A percentile compares a stretch with the other conserved stretches of the same genome.
These are phyloP conservation scores for Crossocerus cetratus DNA, from an alignment of 2,888 invertebrate species.

Conservation along the genomic window DNA sequence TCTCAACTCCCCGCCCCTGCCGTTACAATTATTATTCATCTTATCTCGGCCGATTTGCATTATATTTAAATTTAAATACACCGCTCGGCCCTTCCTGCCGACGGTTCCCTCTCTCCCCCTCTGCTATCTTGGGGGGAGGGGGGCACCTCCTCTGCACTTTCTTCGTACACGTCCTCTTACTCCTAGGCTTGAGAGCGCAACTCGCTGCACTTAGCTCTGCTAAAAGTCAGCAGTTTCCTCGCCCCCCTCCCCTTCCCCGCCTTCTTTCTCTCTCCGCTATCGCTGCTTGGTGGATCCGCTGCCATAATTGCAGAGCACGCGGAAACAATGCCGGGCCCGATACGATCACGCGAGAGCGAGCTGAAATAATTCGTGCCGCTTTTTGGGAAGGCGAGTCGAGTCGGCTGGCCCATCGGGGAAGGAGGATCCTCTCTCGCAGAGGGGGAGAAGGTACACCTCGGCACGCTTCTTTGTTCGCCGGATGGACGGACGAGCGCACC, in stretches of 20 bases:
- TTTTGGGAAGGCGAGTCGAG: constrained; percentile 19
- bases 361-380: constrained; percentile 53
- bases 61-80: constrained; percentile 72
- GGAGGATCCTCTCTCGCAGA: not conserved
- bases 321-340: constrained; percentile 64
- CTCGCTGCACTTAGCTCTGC: constrained; percentile 33
- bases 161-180: too few species aligned
- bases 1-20: constrained; percentile 27
- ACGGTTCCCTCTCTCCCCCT: constrained; percentile 40
- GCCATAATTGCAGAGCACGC: constrained; percentile 58
- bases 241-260: constrained; percentile 41
- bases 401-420: constrained; percentile 35
- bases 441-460: constrained; percentile 2
- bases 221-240: constrained; percentile 23
- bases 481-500: not conserved
- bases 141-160: too few species aligned
- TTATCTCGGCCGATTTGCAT: constrained; percentile 73
- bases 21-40: constrained; percentile 72
- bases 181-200: not conserved
- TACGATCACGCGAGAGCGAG: constrained; percentile 55
- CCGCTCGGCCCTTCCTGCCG: constrained; percentile 42
- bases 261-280: not conserved
- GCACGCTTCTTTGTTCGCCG: not conserved
- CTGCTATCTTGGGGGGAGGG: not conserved
- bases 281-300: constrained; percentile 49